phyloP scores from a whole-genome alignment of 2,888 invertebrate species.

The Athetis lepigone region DNA sequence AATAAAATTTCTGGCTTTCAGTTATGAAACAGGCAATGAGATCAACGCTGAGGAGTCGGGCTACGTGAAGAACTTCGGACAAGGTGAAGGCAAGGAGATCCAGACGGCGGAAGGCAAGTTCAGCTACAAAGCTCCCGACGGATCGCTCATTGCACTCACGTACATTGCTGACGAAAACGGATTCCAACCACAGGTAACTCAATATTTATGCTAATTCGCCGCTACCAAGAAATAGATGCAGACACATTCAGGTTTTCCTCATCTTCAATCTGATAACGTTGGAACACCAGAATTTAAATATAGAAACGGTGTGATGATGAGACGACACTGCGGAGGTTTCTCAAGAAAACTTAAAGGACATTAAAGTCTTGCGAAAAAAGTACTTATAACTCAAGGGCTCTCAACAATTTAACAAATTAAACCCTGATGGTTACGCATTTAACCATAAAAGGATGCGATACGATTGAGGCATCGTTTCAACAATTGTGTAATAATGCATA shows the following conservation, averaged over 20 bases:
- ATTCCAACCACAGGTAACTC: conserved; percentile 91
- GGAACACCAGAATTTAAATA: conserved; percentile 9
- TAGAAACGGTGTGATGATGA: not conserved
- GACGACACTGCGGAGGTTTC: conserved; percentile 1
- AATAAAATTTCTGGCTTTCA: conserved; percentile 60
- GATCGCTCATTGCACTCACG: conserved; percentile 91
- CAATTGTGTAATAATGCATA: conserved; percentile 64
- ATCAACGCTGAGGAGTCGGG: conserved; percentile 92
- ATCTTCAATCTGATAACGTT: conserved; percentile 29
- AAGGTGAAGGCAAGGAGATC: conserved; percentile 88
- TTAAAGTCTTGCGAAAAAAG: conserved; percentile 29
- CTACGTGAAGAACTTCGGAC: conserved; percentile 91
- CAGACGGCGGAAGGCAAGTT: conserved; percentile 91
- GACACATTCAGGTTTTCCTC: conserved; percentile 37
- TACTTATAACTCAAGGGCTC: conserved; percentile 30
- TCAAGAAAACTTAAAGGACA: conserved; percentile 9
- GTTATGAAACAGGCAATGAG: conserved; percentile 92
- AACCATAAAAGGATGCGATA: conserved; percentile 56
- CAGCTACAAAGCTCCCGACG: conserved; percentile 93
- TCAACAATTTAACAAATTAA: conserved; percentile 43
- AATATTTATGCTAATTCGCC: conserved; percentile 34
- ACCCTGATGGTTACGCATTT: conserved; percentile 26
- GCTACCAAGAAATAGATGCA: conserved; percentile 32
- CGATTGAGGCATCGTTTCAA: conserved; percentile 43
- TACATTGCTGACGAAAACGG: conserved; percentile 94